These are phyloP conservation scores for Eilema depressum DNA, from an alignment of 2,888 invertebrate species.

Conservation along the genomic window DNA sequence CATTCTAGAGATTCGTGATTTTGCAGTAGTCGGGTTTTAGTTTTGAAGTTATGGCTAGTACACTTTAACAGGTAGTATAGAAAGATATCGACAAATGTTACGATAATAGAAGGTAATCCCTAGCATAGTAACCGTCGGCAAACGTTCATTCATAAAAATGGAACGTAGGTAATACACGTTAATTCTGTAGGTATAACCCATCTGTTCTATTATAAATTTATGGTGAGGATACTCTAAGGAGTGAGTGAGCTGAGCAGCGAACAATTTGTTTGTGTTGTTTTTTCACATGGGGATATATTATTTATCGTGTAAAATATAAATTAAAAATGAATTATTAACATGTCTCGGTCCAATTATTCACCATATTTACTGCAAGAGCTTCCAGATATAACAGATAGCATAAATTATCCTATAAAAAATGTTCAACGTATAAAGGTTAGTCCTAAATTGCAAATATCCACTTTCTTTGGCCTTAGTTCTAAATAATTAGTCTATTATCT, in stretches of 20 bases:
- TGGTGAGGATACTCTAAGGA: too few relatives aligned
- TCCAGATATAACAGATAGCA: constrained; percentile 86
- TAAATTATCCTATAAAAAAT: constrained; percentile 88
- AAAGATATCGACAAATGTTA: too few relatives aligned
- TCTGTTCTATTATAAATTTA: too few relatives aligned
- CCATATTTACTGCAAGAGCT: constrained; percentile 86
- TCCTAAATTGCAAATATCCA: constrained; percentile 34
- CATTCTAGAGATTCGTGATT: too few relatives aligned
- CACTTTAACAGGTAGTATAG: too few relatives aligned
- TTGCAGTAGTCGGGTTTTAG: too few relatives aligned
- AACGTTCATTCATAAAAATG: too few relatives aligned
- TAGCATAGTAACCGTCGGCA: too few relatives aligned
- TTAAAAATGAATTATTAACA: constrained; percentile 60
- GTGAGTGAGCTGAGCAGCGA: background rate
- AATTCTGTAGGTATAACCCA: too few relatives aligned
- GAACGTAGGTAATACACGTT: too few relatives aligned
- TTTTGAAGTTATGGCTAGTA: too few relatives aligned
- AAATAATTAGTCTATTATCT: constrained; percentile 40
- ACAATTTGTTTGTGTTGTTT: constrained; percentile 15
- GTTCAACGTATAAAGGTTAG: constrained; percentile 92
- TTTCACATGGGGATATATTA: constrained; percentile 6
- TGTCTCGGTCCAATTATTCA: constrained; percentile 72
- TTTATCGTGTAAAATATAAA: constrained; percentile 28
- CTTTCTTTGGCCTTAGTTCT: constrained; percentile 63
- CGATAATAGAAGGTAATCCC: too few relatives aligned